Evolutionary conservation across 2,113 vertebrate species (phyloP).

Genomic region (Isichthys henryi): DNA sequence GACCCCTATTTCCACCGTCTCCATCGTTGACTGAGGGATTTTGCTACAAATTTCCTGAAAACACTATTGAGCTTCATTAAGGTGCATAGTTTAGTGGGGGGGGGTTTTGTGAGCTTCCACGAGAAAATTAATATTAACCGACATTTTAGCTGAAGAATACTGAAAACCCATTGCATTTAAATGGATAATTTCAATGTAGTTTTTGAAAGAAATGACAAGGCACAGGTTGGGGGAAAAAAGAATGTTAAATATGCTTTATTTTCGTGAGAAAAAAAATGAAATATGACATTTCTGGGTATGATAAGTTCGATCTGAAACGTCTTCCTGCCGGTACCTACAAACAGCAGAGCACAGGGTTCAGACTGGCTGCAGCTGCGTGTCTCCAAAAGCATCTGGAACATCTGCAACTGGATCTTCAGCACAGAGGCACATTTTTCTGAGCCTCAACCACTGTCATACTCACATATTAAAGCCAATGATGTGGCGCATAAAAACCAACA

Average conservation of each 20-base stretch:
- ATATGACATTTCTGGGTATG: not conserved
- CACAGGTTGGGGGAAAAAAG: not conserved
- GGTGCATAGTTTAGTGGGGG: not conserved
- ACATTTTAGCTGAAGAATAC: not conserved
- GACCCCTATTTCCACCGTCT: not conserved
- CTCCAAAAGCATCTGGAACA: not conserved
- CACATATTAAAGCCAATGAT: not conserved
- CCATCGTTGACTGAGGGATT: not conserved
- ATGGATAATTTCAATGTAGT: not conserved
- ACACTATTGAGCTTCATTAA: not conserved
- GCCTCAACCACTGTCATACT: not conserved
- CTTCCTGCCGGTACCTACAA: not conserved
- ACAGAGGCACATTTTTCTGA: not conserved
- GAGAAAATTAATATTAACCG: not conserved
- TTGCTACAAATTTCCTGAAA: not conserved
- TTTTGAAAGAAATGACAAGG: not conserved
- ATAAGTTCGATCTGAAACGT: not conserved
- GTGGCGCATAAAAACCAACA: not conserved
- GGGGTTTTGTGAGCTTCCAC: not conserved
- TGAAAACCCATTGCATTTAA: not conserved
- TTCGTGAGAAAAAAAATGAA: not conserved
- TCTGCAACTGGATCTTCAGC: not conserved
- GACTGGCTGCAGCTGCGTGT: not conserved
- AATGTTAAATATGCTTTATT: not conserved
- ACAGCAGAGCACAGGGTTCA: not conserved